Percentiles rank a stretch among this genome's conserved stretches.
These are phyloP conservation scores for Gymnarchus niloticus DNA, from an alignment of 2,113 vertebrate genomes.

Conservation along the genomic window DNA sequence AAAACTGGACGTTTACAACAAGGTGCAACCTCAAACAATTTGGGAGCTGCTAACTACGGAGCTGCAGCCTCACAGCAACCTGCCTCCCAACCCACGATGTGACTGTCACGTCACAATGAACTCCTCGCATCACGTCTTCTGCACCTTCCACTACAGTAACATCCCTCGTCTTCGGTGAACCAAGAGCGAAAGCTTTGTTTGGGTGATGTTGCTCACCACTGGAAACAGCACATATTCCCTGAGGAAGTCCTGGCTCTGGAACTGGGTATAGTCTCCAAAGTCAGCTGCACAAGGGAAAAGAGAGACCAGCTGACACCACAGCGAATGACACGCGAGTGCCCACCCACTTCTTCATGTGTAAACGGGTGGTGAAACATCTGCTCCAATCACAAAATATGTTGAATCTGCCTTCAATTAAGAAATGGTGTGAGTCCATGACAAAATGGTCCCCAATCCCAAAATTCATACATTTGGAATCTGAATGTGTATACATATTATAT, in stretches of 20 bases:
- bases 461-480: not conserved
- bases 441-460: too few species aligned
- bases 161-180: not conserved
- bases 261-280: conserved; percentile 87
- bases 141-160: not conserved
- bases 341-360: not conserved
- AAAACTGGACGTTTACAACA: not conserved
- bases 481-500: not conserved
- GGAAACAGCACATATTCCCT: conserved; percentile 91
- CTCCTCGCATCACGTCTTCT: too few species aligned
- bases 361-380: not conserved
- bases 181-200: not conserved
- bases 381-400: not conserved
- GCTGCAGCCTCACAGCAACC: not conserved
- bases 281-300: conserved; percentile 67
- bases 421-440: too few species aligned
- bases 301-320: not conserved
- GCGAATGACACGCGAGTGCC: not conserved
- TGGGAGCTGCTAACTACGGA: not conserved
- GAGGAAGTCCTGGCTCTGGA: conserved; percentile 91
- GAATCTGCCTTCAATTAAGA: not conserved
- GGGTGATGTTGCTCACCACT: conserved; percentile 71
- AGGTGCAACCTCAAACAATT: not conserved
- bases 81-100: not conserved
- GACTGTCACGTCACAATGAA: too few species aligned